phyloP scores from a whole-genome alignment of 2,797 vertebrate genomes.

The Gymnocypris eckloni region DNA sequence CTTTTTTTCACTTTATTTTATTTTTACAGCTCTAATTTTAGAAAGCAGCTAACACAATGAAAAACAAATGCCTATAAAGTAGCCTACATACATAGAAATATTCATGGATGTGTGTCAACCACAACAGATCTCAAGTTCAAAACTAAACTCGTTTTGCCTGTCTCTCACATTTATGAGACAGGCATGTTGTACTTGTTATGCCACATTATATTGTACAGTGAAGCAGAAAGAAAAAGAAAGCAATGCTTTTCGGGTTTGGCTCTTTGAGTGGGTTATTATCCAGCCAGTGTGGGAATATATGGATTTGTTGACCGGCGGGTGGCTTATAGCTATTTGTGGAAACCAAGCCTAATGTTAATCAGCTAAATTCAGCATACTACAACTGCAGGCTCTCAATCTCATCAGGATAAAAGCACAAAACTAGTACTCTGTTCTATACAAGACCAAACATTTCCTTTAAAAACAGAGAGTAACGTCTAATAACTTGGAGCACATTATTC shows the following conservation, averaged over 20 bases:
- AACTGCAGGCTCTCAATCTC: slow-evolving; percentile 11
- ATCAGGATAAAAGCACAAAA: not conserved
- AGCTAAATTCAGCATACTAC: slow-evolving; percentile 51
- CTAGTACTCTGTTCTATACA: not conserved
- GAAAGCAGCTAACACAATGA: not conserved
- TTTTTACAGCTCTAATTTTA: not conserved
- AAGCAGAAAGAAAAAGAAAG: slow-evolving; percentile 14
- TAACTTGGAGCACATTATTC: not conserved
- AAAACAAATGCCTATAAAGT: not conserved
- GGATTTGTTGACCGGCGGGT: slow-evolving; percentile 8
- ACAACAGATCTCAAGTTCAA: slow-evolving; percentile 19
- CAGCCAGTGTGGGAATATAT: slow-evolving; percentile 10
- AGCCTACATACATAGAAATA: not conserved
- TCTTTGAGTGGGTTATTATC: slow-evolving; percentile 12
- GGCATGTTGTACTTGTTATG: slow-evolving; percentile 38
- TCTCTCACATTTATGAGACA: slow-evolving; percentile 23
- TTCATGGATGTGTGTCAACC: slow-evolving; percentile 3
- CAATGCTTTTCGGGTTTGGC: not conserved
- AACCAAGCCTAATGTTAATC: slow-evolving; percentile 51
- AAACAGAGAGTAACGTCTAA: not conserved
- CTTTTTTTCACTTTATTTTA: not conserved
- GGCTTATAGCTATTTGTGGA: slow-evolving; percentile 40
- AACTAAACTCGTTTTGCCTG: slow-evolving; percentile 46
- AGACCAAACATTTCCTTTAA: not conserved
- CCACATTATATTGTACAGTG: slow-evolving; percentile 6